A percentile compares a stretch with the other conserved stretches of the same genome.
phyloP scores from a whole-genome alignment of 2,888 invertebrate species.

The Tetropium fuscum region DNA sequence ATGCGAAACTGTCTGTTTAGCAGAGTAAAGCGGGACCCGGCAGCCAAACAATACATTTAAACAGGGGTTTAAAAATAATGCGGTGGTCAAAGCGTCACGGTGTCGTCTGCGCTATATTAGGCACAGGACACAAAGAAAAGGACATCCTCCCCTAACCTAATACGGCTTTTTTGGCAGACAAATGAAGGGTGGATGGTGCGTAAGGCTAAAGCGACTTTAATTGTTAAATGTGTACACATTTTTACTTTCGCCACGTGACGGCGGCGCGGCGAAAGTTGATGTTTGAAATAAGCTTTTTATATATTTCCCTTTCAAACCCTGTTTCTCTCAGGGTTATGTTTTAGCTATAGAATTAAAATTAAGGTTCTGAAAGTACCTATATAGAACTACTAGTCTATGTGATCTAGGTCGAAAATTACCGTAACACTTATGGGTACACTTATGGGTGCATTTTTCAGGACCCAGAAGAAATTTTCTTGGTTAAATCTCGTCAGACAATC shows the following conservation, averaged over 20 bases:
- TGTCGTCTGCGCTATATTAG: conserved; percentile 49
- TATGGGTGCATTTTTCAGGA: no score
- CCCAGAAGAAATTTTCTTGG: no score
- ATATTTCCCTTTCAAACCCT: conserved; percentile 11
- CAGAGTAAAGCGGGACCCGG: conserved; percentile 31
- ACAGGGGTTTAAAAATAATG: conserved; percentile 52
- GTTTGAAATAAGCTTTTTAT: conserved; percentile 1
- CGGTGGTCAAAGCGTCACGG: conserved; percentile 52
- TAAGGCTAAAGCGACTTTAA: conserved; percentile 58
- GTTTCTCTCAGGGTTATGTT: conserved; percentile 1
- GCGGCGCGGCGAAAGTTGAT: conserved; percentile 24
- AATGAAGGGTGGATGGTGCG: conserved; percentile 46
- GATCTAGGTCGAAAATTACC: no score
- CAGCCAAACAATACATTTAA: conserved; percentile 42
- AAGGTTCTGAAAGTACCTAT: no score
- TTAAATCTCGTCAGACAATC: no score
- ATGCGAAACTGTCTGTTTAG: conserved; percentile 36
- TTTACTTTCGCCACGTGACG: conserved; percentile 55
- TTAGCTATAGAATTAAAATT: no score
- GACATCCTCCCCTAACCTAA: conserved; percentile 45
- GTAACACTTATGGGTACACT: no score
- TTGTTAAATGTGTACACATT: conserved; percentile 55
- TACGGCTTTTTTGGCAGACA: conserved; percentile 46
- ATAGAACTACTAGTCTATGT: no score
- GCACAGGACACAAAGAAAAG: conserved; percentile 44